Conservation (phyloP, 2,113 vertebrate genomes). For the Odontesthes bonariensis region DNA sequence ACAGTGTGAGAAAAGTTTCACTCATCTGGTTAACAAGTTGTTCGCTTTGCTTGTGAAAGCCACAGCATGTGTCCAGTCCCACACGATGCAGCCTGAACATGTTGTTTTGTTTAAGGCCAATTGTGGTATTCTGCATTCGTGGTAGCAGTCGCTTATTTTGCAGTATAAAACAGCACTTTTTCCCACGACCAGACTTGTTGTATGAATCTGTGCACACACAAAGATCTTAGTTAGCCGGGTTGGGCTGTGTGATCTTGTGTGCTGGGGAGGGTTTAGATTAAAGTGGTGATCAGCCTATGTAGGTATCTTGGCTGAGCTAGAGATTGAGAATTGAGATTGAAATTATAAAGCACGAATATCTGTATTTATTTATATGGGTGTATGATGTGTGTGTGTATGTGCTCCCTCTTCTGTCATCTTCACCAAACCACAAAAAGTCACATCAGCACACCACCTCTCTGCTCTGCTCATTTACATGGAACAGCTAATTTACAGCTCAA, state of each 20-base stretch:
- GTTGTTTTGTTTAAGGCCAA: conserved; percentile 47
- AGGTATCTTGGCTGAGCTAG: conserved; percentile 18
- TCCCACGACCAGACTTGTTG: conserved; percentile 21
- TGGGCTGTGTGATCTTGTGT: conserved; percentile 20
- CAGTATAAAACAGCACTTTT: conserved; percentile 38
- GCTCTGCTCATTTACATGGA: conserved; percentile 57
- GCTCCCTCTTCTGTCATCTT: conserved; percentile 21
- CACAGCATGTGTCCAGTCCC: not conserved
- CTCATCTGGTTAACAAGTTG: not conserved
- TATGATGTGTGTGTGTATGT: not conserved
- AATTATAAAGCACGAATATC: not conserved
- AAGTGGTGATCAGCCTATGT: conserved; percentile 19
- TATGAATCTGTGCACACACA: conserved; percentile 5
- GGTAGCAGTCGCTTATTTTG: conserved; percentile 32
- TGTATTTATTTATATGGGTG: not conserved
- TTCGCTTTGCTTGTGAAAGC: not conserved
- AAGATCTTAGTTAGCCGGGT: conserved; percentile 1
- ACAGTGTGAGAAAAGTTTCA: not conserved
- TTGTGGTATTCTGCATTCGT: conserved; percentile 37
- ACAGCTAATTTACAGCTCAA: conserved; percentile 66
- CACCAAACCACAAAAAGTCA: conserved; percentile 61
- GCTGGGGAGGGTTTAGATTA: conserved; percentile 20
- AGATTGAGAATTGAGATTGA: conserved; percentile 6
- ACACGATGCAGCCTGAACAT: conserved; percentile 20
- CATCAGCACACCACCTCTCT: conserved; percentile 40